Evolutionary conservation across 2,113 vertebrate genomes (phyloP).

Genomic region (Eupsittula cactorum): DNA sequence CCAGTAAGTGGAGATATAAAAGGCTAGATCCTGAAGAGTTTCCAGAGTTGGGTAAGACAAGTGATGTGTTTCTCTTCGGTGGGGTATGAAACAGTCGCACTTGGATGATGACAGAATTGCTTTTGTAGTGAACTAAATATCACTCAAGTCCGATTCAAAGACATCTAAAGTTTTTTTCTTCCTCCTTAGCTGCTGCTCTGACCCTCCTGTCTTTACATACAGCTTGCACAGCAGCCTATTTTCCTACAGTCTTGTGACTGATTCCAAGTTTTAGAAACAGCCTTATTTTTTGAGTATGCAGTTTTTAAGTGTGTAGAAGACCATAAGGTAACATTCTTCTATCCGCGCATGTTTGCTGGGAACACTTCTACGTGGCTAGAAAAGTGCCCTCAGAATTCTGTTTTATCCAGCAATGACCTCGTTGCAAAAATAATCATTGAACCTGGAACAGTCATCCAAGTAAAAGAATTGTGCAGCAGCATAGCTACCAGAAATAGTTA

Average conservation of each 20-base stretch:
- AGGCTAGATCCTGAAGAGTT: background rate
- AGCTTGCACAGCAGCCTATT: background rate
- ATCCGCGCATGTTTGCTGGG: background rate
- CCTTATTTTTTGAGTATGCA: background rate
- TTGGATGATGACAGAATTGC: background rate
- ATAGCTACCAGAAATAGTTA: fast-evolving
- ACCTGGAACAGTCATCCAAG: background rate
- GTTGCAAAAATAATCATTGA: fast-evolving
- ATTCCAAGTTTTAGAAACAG: background rate
- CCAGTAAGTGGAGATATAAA: background rate
- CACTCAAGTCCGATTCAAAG: background rate
- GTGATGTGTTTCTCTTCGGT: background rate
- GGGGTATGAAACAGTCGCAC: fast-evolving
- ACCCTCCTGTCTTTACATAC: background rate
- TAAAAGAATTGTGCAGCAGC: background rate
- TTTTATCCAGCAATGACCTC: background rate
- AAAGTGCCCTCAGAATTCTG: background rate
- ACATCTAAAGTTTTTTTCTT: fast-evolving
- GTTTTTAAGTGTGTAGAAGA: background rate
- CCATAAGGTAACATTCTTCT: background rate
- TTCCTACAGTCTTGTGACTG: background rate
- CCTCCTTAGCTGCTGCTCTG: background rate
- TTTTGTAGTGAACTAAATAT: background rate
- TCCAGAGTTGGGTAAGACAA: background rate
- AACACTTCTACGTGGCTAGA: fast-evolving